phyloP scores from a whole-genome alignment of 2,113 vertebrate genomes.

The Microtus richardsoni region DNA sequence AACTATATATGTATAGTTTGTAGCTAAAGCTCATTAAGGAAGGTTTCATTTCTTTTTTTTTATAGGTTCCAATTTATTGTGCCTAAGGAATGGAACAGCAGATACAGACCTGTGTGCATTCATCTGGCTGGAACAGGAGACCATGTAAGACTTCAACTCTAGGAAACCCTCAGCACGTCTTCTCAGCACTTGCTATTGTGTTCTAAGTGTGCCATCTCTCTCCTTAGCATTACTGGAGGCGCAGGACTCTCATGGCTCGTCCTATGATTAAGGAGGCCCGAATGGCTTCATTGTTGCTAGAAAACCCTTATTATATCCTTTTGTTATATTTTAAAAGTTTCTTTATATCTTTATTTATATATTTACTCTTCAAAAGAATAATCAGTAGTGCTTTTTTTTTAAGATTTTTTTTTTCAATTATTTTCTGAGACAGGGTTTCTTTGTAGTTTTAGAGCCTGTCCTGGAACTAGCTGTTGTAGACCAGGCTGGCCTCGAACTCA shows the following conservation, averaged over 20 bases:
- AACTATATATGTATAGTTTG: neutral
- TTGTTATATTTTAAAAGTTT: constrained; percentile 49
- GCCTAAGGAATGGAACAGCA: constrained; percentile 94
- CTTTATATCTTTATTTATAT: neutral
- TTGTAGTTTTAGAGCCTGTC: too few species aligned
- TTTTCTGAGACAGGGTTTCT: too few species aligned
- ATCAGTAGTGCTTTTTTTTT: neutral
- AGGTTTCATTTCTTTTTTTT: constrained; percentile 43
- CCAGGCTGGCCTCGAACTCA: too few species aligned
- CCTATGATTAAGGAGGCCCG: constrained; percentile 98
- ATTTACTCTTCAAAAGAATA: constrained; percentile 50
- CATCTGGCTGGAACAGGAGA: constrained; percentile 98
- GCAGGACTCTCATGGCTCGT: constrained; percentile 95
- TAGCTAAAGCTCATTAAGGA: constrained; percentile 24
- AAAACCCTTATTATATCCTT: constrained; percentile 99
- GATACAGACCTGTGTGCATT: constrained; percentile 95
- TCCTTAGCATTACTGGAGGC: constrained; percentile 95
- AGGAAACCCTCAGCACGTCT: neutral
- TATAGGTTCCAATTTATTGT: constrained; percentile 96
- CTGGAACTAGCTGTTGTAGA: too few species aligned
- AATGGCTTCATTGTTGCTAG: constrained; percentile 96
- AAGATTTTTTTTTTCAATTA: neutral
- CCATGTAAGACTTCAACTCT: constrained; percentile 89
- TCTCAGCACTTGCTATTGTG: neutral
- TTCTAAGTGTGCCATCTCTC: constrained; percentile 45